A percentile compares a stretch with the other conserved stretches of the same genome.
Conservation (phyloP, 2,113 vertebrate species). For the Stigmatopora nigra region DNA sequence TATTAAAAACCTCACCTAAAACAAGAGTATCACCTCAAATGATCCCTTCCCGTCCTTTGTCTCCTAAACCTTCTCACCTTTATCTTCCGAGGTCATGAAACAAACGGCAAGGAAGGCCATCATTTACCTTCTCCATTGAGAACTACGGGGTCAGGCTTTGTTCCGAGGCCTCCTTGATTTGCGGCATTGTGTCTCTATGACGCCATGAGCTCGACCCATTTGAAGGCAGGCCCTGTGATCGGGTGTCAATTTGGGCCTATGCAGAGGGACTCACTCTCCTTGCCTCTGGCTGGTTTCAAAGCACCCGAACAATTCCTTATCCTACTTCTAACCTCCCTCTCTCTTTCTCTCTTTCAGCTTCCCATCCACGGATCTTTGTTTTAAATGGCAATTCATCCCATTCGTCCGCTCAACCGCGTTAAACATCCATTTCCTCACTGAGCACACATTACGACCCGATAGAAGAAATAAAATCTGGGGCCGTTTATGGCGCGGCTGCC, state of each 20-base stretch:
- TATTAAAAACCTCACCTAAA: neutral
- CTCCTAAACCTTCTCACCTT: neutral
- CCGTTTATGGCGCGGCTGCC: constrained; percentile 57
- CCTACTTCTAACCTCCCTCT: constrained; percentile 46
- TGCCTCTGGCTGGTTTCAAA: constrained; percentile 59
- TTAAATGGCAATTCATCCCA: constrained; percentile 69
- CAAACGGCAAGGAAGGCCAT: constrained; percentile 43
- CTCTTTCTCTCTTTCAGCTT: constrained; percentile 25
- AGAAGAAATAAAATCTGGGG: constrained; percentile 67
- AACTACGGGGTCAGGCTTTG: constrained; percentile 41
- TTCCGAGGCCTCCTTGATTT: constrained; percentile 34
- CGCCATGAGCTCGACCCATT: constrained; percentile 39
- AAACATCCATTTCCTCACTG: constrained; percentile 68
- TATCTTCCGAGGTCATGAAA: constrained; percentile 34
- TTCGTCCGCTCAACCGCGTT: constrained; percentile 60
- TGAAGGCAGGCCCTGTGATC: constrained; percentile 45
- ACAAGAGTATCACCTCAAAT: neutral
- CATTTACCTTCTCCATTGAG: constrained; percentile 41
- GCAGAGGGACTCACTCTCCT: constrained; percentile 53
- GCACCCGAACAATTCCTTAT: constrained; percentile 43
- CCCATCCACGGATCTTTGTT: constrained; percentile 62
- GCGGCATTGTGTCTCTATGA: constrained; percentile 46
- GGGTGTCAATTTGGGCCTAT: constrained; percentile 52
- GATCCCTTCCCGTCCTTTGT: constrained; percentile 18
- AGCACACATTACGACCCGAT: constrained; percentile 69